Conservation (phyloP, 2,113 vertebrate genomes). For the Syngnathus typhle region DNA sequence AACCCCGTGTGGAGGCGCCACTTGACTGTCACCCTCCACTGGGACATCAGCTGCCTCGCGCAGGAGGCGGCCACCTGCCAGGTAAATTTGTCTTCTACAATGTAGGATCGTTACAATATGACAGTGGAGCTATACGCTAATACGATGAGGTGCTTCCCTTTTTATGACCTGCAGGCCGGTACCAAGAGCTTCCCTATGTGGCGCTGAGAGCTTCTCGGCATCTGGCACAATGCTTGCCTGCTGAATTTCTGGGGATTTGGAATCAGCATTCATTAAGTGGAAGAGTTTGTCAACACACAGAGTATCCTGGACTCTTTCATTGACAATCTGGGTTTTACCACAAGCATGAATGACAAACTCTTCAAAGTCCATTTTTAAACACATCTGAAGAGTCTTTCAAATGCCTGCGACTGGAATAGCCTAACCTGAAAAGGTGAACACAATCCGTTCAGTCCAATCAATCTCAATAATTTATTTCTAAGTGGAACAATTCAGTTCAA, state of each 20-base stretch:
- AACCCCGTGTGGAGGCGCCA: conserved; percentile 78
- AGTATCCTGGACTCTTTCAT: background rate
- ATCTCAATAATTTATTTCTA: no score
- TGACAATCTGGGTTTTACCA: background rate
- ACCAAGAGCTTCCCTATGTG: conserved; percentile 79
- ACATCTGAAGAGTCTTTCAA: background rate
- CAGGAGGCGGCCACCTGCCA: conserved; percentile 41
- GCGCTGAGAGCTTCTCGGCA: conserved; percentile 64
- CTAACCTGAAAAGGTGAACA: background rate
- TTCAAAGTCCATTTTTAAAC: background rate
- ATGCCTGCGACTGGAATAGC: background rate
- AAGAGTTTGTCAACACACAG: background rate
- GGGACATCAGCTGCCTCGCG: conserved; percentile 55
- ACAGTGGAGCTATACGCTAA: background rate
- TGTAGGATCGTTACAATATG: background rate
- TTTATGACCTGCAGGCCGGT: conserved; percentile 52
- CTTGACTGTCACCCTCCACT: conserved; percentile 73
- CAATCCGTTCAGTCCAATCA: background rate
- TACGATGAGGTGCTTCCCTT: background rate
- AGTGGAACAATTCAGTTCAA: no score
- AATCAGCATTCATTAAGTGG: background rate
- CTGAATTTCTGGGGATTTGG: background rate
- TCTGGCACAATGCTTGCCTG: background rate
- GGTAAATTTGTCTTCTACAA: conserved; percentile 40
- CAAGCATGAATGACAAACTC: background rate